Evolutionary conservation across 2,113 vertebrate species (phyloP), one percentile per base, ranked within the genome.

Genomic region (Menura novaehollandiae): DNA sequence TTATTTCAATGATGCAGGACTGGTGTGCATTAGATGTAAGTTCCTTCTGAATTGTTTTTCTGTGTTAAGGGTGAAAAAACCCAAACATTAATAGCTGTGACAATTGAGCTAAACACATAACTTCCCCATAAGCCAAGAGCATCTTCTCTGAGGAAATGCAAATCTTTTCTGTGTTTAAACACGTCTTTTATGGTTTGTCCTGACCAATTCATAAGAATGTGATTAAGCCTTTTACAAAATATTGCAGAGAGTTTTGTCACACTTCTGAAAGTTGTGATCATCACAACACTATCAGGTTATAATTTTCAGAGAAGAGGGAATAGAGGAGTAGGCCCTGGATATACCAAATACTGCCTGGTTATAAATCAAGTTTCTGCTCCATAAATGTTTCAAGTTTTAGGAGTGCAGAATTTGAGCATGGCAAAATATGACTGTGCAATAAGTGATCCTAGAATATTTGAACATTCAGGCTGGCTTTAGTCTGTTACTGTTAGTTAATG

Each of bases 1-100:
- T 99, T 96, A 99, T 99, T 96, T 99, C 99, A 71, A 99, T 99
- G 99, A 99, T 99, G 95, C 99, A 99, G 89, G 99, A 99, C 92
- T 99, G 99, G 99, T 99, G 99, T 96, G 98, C 98, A 43, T 98
- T 98, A 87, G 99, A 99, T 37, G 99, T 99, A 94, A 98, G 99
- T 98, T 60, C 46, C 53, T 93, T 92, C 41, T 9, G 30, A 52
- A 32, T n/a, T 59, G 22, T 63, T 92, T 72, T 79, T 46, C 32
- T 94, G 3, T 30, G 9, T 69, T 46, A 83, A 59, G 20, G 13
- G 26, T 11, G 3, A 30, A 69, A 69, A 85, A 41, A 2, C 23
- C 5, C 22, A 28, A n/a, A 26, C 20, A 35, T 27, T 64, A 52
- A 9, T 16, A 26, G 2, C 2, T 22, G 10, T 67, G 72, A 56